Evolutionary conservation across 2,888 invertebrate species (phyloP), one percentile per base, ranked within the genome.

Genomic region (Raillietiella orientalis): DNA sequence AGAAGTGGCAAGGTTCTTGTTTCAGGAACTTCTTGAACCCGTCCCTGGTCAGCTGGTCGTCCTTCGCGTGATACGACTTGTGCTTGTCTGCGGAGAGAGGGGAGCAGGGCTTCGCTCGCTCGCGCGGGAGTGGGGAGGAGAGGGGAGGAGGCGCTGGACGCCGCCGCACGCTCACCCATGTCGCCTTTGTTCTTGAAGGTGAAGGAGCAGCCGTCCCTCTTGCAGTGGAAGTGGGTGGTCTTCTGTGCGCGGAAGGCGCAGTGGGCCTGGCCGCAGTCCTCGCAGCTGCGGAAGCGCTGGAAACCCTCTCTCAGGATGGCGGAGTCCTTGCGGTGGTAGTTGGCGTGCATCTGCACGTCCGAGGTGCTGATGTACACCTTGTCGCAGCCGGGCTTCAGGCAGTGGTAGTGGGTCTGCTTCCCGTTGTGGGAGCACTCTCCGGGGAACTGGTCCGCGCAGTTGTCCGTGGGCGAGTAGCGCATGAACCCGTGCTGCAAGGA

Each of bases 1-100:
- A 63, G 50, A 74, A 90, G 0, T 71, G 69, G 38, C 93, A 93
- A 2, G 63, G 59, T 42, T 93, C 90, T 36, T 79, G 79, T 48
- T 93, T 93, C 64, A 90, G 74, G 49, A 84, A 93, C 47, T 93
- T 93, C 49, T 87, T 90, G 54, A 93, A 93, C 11, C 90, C 90
- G 43, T 93, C 90, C 33, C 75, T 63, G 21, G 74, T 70, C 24
- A 93, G 53, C 34, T 87, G 79, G 43, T 84, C 82, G 50, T 93
- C 90, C 49, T 87, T 87, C 42, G 87, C 72, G 49, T 93, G 93
- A 44, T 90, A 90, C 3, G 82, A 71, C 49, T 90, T 93, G 56
- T 93, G 93, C 52, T 93, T 93, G 51, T 93, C 90, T 87, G 55
- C 11, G 50, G 50, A 28, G 14, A 31, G 29, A 27, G n/a, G n/a